Percentiles rank a stretch among this genome's conserved stretches.
These are phyloP conservation scores for Chelmon rostratus DNA, from an alignment of 2,797 vertebrate genomes.

Conservation along the genomic window DNA sequence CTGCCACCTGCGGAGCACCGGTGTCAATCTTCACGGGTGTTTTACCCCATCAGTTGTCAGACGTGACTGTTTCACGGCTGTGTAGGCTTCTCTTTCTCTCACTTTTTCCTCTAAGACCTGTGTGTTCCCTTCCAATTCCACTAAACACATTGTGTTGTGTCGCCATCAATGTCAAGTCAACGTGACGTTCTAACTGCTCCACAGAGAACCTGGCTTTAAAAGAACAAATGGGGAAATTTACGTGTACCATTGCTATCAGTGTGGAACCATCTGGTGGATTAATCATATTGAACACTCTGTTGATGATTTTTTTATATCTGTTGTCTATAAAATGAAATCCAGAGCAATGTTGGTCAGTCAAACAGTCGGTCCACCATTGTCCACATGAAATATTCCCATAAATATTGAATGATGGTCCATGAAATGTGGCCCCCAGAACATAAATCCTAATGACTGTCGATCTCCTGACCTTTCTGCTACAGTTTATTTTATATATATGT, in stretches of 20 bases:
- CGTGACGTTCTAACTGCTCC: not conserved
- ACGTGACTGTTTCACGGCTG: slow-evolving; percentile 30
- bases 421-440: not conserved
- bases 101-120: slow-evolving; percentile 7
- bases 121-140: slow-evolving; percentile 19
- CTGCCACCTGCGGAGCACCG: slow-evolving; percentile 27
- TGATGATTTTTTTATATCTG: not conserved
- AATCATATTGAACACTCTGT: not conserved
- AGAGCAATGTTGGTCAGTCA: too few species aligned
- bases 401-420: slow-evolving; percentile 29
- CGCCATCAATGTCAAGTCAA: slow-evolving; percentile 22
- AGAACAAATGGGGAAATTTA: not conserved
- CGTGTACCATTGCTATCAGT: not conserved
- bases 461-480: not conserved
- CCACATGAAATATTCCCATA: slow-evolving; percentile 24
- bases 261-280: not conserved
- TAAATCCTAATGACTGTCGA: not conserved
- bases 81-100: slow-evolving; percentile 15
- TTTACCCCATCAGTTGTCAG: slow-evolving; percentile 26
- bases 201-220: not conserved
- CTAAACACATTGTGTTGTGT: slow-evolving; percentile 15
- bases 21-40: slow-evolving; percentile 51
- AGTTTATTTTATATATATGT: not conserved
- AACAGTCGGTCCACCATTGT: not conserved
- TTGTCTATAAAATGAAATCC: not conserved